Evolutionary conservation across 2,888 invertebrate species (phyloP).

Genomic region (Caenorhabditis virilis): DNA sequence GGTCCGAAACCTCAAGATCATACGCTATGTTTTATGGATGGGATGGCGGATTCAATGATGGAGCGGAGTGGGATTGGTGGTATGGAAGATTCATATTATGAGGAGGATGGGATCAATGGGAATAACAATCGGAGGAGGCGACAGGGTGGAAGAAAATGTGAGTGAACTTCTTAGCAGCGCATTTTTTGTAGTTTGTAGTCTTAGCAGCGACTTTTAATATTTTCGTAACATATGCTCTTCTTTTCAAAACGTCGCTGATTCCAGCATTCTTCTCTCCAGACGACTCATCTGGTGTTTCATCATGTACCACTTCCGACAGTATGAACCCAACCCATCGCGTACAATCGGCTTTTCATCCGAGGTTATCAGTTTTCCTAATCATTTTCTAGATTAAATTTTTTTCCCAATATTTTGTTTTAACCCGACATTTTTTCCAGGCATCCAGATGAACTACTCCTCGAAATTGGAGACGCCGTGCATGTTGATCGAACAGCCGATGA

Average conservation of each 20-base stretch:
- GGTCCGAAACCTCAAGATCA: constrained; percentile 31
- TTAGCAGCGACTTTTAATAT: too few species aligned
- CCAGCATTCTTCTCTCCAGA: constrained; percentile 60
- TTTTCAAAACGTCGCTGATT: not conserved
- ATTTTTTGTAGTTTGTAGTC: too few species aligned
- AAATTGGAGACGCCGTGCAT: constrained; percentile 95
- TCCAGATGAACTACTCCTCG: constrained; percentile 82
- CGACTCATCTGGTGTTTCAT: constrained; percentile 66
- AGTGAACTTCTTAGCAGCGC: not conserved
- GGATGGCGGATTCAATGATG: constrained; percentile 51
- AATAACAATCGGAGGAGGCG: constrained; percentile 42
- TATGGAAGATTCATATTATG: constrained; percentile 63
- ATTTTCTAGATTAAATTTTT: not conserved
- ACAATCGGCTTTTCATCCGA: constrained; percentile 90
- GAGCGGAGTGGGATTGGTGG: constrained; percentile 42
- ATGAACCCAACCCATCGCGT: constrained; percentile 72
- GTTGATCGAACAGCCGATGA: constrained; percentile 87
- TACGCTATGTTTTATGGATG: constrained; percentile 45
- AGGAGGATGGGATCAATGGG: constrained; percentile 66
- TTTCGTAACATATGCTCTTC: too few species aligned
- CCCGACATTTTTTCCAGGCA: too few species aligned
- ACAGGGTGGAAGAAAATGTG: constrained; percentile 16
- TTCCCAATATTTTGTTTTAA: constrained; percentile 5
- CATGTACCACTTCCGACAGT: constrained; percentile 62
- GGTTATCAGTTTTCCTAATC: constrained; percentile 72